These are phyloP conservation scores for Tipula vernalis DNA, from an alignment of 2,888 invertebrate genomes.

Conservation along the genomic window DNA sequence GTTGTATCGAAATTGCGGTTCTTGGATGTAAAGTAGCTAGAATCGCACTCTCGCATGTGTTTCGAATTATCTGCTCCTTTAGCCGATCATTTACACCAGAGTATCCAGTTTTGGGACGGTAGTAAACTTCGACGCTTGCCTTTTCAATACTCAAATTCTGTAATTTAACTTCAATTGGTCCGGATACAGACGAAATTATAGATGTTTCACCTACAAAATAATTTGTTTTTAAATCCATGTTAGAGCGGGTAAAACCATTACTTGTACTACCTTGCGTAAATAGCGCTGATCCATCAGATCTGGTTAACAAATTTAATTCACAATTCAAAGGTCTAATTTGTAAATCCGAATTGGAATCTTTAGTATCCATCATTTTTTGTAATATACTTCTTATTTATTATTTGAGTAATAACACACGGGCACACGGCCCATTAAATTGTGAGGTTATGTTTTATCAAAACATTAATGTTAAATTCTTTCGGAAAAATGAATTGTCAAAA, in stretches of 20 bases:
- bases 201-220: constrained; percentile 55
- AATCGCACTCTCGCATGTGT: constrained; percentile 64
- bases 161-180: constrained; percentile 67
- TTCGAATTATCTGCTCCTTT: constrained; percentile 60
- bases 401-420: background rate
- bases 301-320: constrained; percentile 56
- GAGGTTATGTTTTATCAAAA: background rate
- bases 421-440: background rate
- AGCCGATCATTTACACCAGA: constrained; percentile 57
- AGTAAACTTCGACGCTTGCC: constrained; percentile 66
- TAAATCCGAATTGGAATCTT: background rate
- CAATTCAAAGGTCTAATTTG: constrained; percentile 42
- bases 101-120: constrained; percentile 61
- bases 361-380: background rate
- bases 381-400: background rate
- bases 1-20: constrained; percentile 59
- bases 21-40: constrained; percentile 63
- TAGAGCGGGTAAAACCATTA: background rate
- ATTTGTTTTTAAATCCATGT: background rate
- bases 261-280: constrained; percentile 54
- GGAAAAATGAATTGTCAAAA: background rate
- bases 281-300: constrained; percentile 67
- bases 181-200: constrained; percentile 64
- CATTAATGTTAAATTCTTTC: too few relatives aligned
- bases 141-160: constrained; percentile 66